Conservation (phyloP, 1,140 invertebrate species). For the Ptiloglossa arizonensis region DNA sequence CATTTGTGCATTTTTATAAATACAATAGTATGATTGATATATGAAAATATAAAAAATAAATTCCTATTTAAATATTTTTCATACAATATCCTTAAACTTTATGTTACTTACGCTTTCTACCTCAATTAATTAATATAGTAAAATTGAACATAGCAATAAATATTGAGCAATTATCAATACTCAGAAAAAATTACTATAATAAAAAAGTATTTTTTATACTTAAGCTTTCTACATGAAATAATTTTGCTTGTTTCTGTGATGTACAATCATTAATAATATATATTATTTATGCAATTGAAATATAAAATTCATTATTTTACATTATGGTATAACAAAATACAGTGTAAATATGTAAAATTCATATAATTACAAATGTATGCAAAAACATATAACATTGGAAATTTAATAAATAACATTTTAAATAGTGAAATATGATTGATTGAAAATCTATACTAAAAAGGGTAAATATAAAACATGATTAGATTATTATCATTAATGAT, state of each 20-base stretch:
- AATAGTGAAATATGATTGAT: constrained; percentile 11
- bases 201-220: constrained; percentile 2
- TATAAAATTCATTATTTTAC: constrained; percentile 28
- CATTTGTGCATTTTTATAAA: constrained; percentile 5
- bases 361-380: constrained; percentile 13
- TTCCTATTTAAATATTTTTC: constrained; percentile 8
- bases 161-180: too few relatives aligned
- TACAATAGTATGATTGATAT: constrained; percentile 9
- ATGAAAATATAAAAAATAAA: constrained; percentile 23
- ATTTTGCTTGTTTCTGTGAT: neutral
- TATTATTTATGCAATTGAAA: constrained; percentile 17
- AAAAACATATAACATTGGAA: neutral
- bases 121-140: neutral
- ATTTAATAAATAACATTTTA: constrained; percentile 9
- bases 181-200: constrained; percentile 12
- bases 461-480: constrained; percentile 42
- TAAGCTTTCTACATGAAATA: neutral
- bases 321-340: constrained; percentile 1
- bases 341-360: constrained; percentile 29
- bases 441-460: constrained; percentile 20
- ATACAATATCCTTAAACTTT: neutral
- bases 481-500: neutral
- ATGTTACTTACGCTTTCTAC: neutral
- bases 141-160: neutral
- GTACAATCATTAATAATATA: constrained; percentile 8